phyloP scores from a whole-genome alignment of 2,888 invertebrate species.

The Drosophila phalerata region DNA sequence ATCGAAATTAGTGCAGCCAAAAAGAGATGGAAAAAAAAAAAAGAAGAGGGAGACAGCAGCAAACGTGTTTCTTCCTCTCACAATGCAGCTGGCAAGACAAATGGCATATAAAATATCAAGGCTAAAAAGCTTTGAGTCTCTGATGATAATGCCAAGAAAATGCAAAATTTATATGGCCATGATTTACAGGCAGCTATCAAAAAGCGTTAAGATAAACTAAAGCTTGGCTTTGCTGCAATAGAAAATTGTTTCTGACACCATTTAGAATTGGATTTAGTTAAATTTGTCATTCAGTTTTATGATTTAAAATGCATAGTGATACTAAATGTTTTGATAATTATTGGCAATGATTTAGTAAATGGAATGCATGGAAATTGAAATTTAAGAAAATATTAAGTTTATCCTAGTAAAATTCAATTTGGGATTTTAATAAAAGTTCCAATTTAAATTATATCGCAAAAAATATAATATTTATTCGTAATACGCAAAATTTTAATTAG shows the following conservation, averaged over 20 bases:
- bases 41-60: neutral
- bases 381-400: too few relatives aligned
- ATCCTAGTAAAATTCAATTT: too few relatives aligned
- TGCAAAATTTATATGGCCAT: constrained; percentile 16
- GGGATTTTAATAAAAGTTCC: too few relatives aligned
- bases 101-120: constrained; percentile 33
- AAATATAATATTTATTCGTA: too few relatives aligned
- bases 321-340: neutral
- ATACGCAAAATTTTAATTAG: neutral
- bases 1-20: constrained; percentile 34
- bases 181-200: constrained; percentile 19
- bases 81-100: constrained; percentile 35
- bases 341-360: too few relatives aligned
- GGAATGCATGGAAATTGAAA: neutral
- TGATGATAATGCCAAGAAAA: constrained; percentile 22
- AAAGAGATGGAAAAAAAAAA: neutral
- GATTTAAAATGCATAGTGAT: neutral
- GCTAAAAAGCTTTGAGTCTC: constrained; percentile 19
- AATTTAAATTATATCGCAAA: too few relatives aligned
- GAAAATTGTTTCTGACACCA: neutral
- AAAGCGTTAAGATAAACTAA: constrained; percentile 13
- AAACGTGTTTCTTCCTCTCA: constrained; percentile 28
- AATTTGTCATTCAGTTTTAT: neutral
- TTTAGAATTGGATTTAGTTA: neutral
- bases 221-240: constrained; percentile 1